Conservation (phyloP, 2,113 vertebrate species). For the Peromyscus californicus region DNA sequence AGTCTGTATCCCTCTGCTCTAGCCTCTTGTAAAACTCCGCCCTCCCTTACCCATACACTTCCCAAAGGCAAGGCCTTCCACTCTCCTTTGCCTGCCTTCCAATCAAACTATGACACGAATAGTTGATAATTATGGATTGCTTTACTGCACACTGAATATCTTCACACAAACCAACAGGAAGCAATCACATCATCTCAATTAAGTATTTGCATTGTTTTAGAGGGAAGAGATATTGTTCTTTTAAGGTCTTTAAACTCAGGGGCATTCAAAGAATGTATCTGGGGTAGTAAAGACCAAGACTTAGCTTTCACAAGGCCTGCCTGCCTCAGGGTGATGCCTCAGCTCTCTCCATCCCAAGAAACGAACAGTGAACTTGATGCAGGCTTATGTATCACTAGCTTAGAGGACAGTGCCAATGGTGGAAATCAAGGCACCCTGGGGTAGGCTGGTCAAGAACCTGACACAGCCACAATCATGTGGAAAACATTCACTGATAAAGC, state of each 20-base stretch:
- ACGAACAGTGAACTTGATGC: constrained; percentile 27
- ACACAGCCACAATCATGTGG: not conserved
- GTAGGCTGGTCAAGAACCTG: constrained; percentile 10
- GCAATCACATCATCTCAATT: not conserved
- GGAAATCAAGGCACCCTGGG: not conserved
- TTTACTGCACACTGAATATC: constrained; percentile 6
- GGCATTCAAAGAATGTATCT: not conserved
- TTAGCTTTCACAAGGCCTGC: not conserved
- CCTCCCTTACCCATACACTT: not conserved
- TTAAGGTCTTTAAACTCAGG: not conserved
- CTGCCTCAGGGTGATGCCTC: not conserved
- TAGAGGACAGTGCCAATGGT: not conserved
- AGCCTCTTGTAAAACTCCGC: not conserved
- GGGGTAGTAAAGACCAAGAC: not conserved
- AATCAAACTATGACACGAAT: not conserved
- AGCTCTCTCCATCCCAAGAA: not conserved
- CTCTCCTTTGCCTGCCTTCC: not conserved
- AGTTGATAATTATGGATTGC: not conserved
- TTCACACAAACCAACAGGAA: constrained; percentile 38
- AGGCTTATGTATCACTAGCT: not conserved
- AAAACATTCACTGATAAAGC: constrained; percentile 30
- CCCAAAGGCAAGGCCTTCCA: not conserved
- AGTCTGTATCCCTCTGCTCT: not conserved
- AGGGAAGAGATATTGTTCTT: not conserved
- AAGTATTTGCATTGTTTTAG: constrained; percentile 21